phyloP scores from a whole-genome alignment of 2,888 invertebrate species.

The Epistrophe grossulariae region DNA sequence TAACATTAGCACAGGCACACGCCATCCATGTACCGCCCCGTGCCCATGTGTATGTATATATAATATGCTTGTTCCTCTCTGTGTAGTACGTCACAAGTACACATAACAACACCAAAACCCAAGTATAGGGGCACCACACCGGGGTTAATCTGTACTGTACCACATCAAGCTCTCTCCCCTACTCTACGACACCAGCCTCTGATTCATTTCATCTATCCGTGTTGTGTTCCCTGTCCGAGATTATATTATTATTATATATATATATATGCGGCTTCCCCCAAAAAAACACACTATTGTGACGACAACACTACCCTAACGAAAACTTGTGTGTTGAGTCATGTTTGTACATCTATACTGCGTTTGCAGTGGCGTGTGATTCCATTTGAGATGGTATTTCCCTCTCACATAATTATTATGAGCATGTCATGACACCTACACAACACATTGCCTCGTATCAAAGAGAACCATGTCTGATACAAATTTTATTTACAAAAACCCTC shows the following conservation, averaged over 20 bases:
- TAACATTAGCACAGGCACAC: constrained; percentile 39
- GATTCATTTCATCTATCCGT: constrained; percentile 47
- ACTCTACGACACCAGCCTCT: not conserved
- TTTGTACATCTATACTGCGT: not conserved
- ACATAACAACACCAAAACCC: constrained; percentile 47
- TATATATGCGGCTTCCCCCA: constrained; percentile 12
- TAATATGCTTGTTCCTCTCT: constrained; percentile 28
- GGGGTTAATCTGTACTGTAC: constrained; percentile 20
- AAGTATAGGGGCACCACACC: constrained; percentile 23
- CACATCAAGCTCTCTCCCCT: constrained; percentile 1
- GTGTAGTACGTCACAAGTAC: constrained; percentile 61
- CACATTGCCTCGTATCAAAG: not conserved
- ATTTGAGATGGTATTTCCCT: constrained; percentile 43
- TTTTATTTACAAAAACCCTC: constrained; percentile 5
- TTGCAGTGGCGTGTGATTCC: constrained; percentile 19
- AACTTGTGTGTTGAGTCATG: constrained; percentile 39
- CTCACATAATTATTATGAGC: constrained; percentile 35
- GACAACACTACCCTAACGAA: constrained; percentile 51
- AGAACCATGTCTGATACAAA: not conserved
- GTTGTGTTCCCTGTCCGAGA: constrained; percentile 23
- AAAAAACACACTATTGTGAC: constrained; percentile 50
- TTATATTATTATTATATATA: too few species aligned
- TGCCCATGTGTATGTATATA: constrained; percentile 14
- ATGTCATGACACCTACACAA: constrained; percentile 21
- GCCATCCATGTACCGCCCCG: constrained; percentile 30